These are phyloP conservation scores for Zaprionus nigranus DNA, from an alignment of 1,140 invertebrate species.

Conservation along the genomic window DNA sequence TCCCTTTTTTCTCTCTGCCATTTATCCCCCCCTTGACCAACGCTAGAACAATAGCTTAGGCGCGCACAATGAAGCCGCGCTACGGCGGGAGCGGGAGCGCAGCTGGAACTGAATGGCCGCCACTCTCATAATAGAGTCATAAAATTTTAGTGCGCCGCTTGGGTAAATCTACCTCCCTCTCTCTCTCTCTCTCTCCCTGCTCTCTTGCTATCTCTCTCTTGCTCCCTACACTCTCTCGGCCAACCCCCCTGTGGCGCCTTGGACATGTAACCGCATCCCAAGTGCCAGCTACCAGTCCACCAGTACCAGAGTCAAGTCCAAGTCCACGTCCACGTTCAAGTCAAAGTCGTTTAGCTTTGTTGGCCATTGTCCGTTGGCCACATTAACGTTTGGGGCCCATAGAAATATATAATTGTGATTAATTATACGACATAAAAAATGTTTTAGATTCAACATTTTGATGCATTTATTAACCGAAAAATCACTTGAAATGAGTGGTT, in stretches of 20 bases:
- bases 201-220: neutral
- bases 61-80: constrained; percentile 55
- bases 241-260: constrained; percentile 71
- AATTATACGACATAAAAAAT: constrained; percentile 82
- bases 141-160: constrained; percentile 81
- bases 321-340: constrained; percentile 24
- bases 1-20: neutral
- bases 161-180: constrained; percentile 25
- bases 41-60: constrained; percentile 68
- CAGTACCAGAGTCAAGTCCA: constrained; percentile 23
- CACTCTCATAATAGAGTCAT: constrained; percentile 83
- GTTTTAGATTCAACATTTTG: constrained; percentile 79
- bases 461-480: constrained; percentile 82
- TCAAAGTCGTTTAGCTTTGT: constrained; percentile 73
- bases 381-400: constrained; percentile 65
- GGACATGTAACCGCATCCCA: constrained; percentile 32
- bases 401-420: constrained; percentile 83
- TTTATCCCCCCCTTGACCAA: neutral
- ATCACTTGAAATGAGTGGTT: constrained; percentile 75
- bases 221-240: neutral
- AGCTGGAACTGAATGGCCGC: constrained; percentile 59
- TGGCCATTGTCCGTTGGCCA: constrained; percentile 70
- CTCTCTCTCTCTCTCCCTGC: neutral
- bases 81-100: constrained; percentile 13
- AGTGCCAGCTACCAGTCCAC: constrained; percentile 6